Conservation (phyloP, 2,113 vertebrate genomes). For the Boleophthalmus pectinirostris region DNA sequence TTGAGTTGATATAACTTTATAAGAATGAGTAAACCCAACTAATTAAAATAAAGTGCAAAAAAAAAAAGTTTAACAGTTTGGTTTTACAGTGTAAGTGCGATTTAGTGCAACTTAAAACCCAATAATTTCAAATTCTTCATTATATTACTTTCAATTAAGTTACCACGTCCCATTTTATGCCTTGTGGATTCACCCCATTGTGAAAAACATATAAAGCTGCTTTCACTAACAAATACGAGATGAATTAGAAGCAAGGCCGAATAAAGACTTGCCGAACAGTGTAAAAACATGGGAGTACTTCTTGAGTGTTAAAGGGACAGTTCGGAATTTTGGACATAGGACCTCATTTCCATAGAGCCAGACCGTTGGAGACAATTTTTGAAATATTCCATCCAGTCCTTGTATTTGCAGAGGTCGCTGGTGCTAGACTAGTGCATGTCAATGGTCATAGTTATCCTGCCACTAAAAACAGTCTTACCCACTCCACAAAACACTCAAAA, state of each 20-base stretch:
- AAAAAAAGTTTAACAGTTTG: background rate
- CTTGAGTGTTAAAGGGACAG: background rate
- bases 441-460: too few relatives aligned
- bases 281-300: constrained; percentile 24
- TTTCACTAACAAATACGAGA: constrained; percentile 12
- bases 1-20: background rate
- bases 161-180: background rate
- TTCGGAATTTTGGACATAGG: too few relatives aligned
- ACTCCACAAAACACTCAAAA: too few relatives aligned
- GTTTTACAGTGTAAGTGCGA: background rate
- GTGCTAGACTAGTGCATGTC: too few relatives aligned
- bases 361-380: too few relatives aligned
- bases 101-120: background rate
- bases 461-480: too few relatives aligned
- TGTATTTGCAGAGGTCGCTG: too few relatives aligned
- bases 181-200: constrained; percentile 51
- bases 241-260: constrained; percentile 39
- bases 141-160: background rate
- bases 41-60: background rate
- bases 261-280: constrained; percentile 43
- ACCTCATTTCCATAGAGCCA: too few relatives aligned
- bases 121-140: background rate
- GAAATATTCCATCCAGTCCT: too few relatives aligned
- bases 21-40: background rate
- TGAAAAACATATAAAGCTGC: constrained; percentile 10